phyloP scores from a whole-genome alignment of 2,113 vertebrate species.

The Myocastor coypus region DNA sequence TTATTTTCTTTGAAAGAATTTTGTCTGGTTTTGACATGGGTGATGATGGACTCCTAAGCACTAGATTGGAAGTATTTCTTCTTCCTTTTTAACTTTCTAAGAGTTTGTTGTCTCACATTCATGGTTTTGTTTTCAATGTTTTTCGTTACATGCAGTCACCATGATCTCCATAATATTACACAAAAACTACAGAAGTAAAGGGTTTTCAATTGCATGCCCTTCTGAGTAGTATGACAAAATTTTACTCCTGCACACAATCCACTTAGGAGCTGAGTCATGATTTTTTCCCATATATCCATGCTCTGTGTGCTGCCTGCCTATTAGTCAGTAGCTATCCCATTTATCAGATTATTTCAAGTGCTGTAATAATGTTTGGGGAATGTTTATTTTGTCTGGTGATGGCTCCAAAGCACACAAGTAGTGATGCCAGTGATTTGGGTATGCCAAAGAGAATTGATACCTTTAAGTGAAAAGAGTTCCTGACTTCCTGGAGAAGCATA shows the following conservation, averaged over 20 bases:
- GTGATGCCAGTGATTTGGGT: neutral
- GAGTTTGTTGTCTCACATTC: neutral
- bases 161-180: neutral
- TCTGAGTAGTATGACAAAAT: neutral
- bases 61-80: neutral
- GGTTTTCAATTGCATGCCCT: neutral
- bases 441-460: neutral
- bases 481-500: neutral
- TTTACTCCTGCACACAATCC: neutral
- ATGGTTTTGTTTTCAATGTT: neutral
- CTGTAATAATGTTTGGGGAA: neutral
- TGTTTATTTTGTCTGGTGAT: neutral
- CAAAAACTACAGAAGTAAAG: neutral
- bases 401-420: no score
- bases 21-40: neutral
- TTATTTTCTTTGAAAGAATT: neutral
- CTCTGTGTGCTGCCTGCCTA: neutral
- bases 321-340: neutral
- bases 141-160: neutral
- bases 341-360: neutral
- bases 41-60: slow-evolving; percentile 18
- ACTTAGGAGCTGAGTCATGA: neutral
- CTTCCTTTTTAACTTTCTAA: neutral
- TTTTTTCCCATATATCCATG: neutral
- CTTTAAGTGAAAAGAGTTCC: neutral